Conservation (phyloP, 2,888 invertebrate genomes). For the Trichogramma dendrolimi region DNA sequence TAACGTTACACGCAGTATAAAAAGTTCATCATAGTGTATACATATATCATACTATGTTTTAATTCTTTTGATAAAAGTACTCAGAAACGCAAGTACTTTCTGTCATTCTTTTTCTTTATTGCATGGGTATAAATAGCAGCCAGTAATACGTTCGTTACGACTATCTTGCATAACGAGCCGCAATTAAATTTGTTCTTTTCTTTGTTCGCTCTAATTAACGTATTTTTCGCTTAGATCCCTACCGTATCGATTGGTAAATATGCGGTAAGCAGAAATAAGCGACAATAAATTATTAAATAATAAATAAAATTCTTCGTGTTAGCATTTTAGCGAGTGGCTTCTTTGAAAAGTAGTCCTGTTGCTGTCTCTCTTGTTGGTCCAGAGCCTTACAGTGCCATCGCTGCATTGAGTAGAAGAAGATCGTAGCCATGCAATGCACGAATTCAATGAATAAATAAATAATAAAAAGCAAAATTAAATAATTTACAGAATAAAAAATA, state of each 20-base stretch:
- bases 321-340: constrained; percentile 50
- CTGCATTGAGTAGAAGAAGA: constrained; percentile 38
- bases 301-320: constrained; percentile 38
- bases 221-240: constrained; percentile 27
- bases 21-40: constrained; percentile 25
- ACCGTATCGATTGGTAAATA: constrained; percentile 27
- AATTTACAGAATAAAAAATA: constrained; percentile 15
- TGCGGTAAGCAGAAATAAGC: constrained; percentile 29
- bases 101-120: too few species aligned
- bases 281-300: constrained; percentile 32
- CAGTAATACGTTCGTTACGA: not conserved
- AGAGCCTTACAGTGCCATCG: constrained; percentile 49
- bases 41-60: too few species aligned
- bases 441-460: constrained; percentile 45
- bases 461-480: constrained; percentile 31
- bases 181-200: constrained; percentile 17
- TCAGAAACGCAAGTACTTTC: too few species aligned
- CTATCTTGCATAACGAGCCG: constrained; percentile 17
- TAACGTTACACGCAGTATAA: constrained; percentile 24
- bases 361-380: constrained; percentile 48
- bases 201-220: constrained; percentile 10
- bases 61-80: too few species aligned
- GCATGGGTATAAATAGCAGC: too few species aligned
- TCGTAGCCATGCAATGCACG: constrained; percentile 50
- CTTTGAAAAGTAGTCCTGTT: constrained; percentile 45